Evolutionary conservation across 2,113 vertebrate species (phyloP), one percentile per base, ranked within the genome.

Genomic region (Turdus rufiventris): DNA sequence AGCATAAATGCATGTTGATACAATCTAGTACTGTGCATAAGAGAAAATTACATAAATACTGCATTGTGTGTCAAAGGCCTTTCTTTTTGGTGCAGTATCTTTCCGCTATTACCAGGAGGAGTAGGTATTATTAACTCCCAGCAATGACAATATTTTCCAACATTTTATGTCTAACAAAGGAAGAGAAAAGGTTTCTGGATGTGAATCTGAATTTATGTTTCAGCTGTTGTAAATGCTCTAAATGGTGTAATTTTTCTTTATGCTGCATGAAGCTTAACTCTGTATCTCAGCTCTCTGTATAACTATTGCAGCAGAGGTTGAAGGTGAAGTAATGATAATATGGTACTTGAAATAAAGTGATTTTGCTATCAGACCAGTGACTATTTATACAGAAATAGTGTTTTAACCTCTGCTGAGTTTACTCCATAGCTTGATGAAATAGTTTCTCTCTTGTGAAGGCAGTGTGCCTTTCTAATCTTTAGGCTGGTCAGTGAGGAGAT

Each of bases 341-440:
- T 20, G 25, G 53, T 83, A 63, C 43, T 78, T 94, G 63, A 91
- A 95, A 74, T 89, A 65, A 88, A 84, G 57, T 74, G 40, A 7
- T 25, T 91, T 96, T 96, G 47, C 31, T 80, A 67, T 66, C 48
- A 91, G 56, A 57, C 21, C n/a, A 45, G 63, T 83, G 71, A 88
- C 76, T 65, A 0, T 96, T 95, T 88, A 28, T 60, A 67, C 19
- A 81, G 61, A 72, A 85, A 57, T 5, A 53, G n/a, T 53, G 25
- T n/a, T 88, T 83, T 74, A 93, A 77, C 8, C 24, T 91, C 82
- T 93, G 15, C 67, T 88, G 85, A 83, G 40, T 74, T 89, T 90
- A 66, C n/a, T 85, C 51, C 21, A 12, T 45, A 70, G 56, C 48
- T 47, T 94, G 53, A 56, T 76, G 43, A 86, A 67, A 33, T 58